Base-by-base conservation (phyloP, 2,113 vertebrate genomes). In the Caretta caretta region DNA sequence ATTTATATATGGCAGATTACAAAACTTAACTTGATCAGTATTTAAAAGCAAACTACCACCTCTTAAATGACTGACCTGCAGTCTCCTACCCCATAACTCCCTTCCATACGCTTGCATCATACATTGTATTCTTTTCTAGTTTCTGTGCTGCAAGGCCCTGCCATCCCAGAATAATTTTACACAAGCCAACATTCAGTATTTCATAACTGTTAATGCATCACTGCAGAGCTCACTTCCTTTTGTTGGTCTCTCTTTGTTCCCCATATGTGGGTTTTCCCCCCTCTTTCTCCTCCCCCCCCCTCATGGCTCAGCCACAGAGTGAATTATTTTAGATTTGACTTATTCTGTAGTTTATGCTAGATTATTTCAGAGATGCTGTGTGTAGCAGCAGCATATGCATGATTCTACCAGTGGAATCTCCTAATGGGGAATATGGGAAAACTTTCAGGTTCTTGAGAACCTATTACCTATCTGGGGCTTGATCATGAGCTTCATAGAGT, bases 401-500 rank as follows among this genome's bases (percentile, higher is more conserved):
- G 62, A 19, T 19, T 69, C 29, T 35, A n/a, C 31, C 13, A 2
- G 54, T 94, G 76, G 94, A 93, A 90, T 86, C 79, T 90, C 80
- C 86, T 35, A 29, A 16, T 65, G 81, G 94, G 76, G 54, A 57
- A 72, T 91, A 49, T 27, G 87, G 92, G 90, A 62, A 94, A 96
- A 96, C 90, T 96, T 94, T 93, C 8, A 87, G 89, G 95, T 94
- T 89, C 91, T 48, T 94, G 86, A 89, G 94, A 92, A 96, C 82
- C 83, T 89, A 83, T 93, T 97, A 85, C 93, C 87, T 94, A 93
- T 96, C 87, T 96, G 95, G 89, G 95, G 90, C 94, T 65, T 94
- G 92, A 83, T 57, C 20, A 24, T 22, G 42, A 42, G 42, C 42
- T 42, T 42, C 42, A 42, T 42, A 42, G 42, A 42, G 42, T 42